Base-by-base conservation (phyloP, 2,888 invertebrate species). In the Acleris cristana region DNA sequence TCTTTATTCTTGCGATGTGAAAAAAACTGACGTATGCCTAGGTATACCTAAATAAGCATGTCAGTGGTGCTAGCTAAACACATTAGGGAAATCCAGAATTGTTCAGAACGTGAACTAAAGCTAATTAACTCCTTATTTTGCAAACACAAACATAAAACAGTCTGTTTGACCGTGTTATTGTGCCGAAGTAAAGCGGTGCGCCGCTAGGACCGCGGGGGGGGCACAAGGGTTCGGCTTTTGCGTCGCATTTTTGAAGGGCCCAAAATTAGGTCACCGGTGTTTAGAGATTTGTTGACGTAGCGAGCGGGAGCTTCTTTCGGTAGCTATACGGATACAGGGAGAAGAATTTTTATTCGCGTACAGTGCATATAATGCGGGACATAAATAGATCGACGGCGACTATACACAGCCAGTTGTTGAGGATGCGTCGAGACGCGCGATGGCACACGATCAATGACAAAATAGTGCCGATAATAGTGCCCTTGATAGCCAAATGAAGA, bases 361-460 rank as follows among this genome's bases (percentile, higher is more conserved):
- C 59, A 63, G 48, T 60, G 59, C 48, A 62, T 64, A 58, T 61
- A 61, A 66, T 58, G 57, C 56, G 71, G 45, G 52, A 66, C 65
- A 69, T 55, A 65, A 72, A 71, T 73, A 68, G 69, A 69, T 65
- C 69, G 65, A 60, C 52, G 55, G 64, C 72, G 71, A 72, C 63
- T 64, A 70, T 70, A 72, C 65, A 65, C 58, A 66, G 69, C 62
- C 40, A 58, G 65, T 60, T 67, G 66, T 61, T 53, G 57, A 53
- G 57, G 67, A 62, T 58, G 63, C 63, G 63, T 58, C 51, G 67
- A 53, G 67, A 67, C 53, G 57, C 62, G 53, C 62, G 26, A 63
- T 67, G 67, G 67, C 67, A 67, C 67, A 63, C 26, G 53, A 67
- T 67, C 67, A 67, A 67, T 67, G 67, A 67, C 67, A 67, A 62